A percentile compares a stretch with the other conserved stretches of the same genome.
Conservation (phyloP, 2,113 vertebrate genomes). For the Syngnathus floridae region DNA sequence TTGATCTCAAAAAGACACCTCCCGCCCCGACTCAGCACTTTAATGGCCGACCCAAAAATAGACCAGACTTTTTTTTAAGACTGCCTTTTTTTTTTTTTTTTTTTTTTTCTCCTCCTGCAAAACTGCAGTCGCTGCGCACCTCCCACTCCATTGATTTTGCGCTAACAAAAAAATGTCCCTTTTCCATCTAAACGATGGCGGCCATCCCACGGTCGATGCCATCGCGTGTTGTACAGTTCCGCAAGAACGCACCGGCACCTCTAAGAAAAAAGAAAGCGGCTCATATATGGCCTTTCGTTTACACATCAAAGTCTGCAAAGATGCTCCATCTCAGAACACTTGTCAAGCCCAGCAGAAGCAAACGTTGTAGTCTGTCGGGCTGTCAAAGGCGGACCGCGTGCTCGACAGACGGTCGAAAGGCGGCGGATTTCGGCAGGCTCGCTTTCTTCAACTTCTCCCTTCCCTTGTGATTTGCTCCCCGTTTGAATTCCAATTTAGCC, state of each 20-base stretch:
- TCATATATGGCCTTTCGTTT: conserved; percentile 37
- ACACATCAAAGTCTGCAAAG: conserved; percentile 56
- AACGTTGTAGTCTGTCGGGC: conserved; percentile 50
- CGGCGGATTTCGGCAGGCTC: conserved; percentile 48
- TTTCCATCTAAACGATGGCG: conserved; percentile 41
- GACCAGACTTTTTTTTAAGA: conserved; percentile 60
- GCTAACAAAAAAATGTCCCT: conserved; percentile 48
- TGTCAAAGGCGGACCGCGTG: conserved; percentile 54
- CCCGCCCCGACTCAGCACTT: conserved; percentile 57
- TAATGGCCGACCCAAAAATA: conserved; percentile 56
- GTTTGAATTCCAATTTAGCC: conserved; percentile 62
- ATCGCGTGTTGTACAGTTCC: conserved; percentile 36
- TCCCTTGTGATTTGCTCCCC: conserved; percentile 50
- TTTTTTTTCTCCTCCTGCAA: conserved; percentile 35
- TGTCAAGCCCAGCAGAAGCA: conserved; percentile 42
- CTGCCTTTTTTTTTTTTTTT: conserved; percentile 38
- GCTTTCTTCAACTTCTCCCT: conserved; percentile 47
- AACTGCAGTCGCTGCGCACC: conserved; percentile 42
- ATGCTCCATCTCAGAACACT: conserved; percentile 43
- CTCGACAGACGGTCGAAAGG: conserved; percentile 55
- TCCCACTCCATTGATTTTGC: conserved; percentile 62
- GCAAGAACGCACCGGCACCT: conserved; percentile 27
- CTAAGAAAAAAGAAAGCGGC: conserved; percentile 43
- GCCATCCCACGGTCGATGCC: conserved; percentile 39
- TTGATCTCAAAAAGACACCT: conserved; percentile 47